Base-by-base conservation (phyloP, 2,888 invertebrate species). In the Ophion slaviceki region DNA sequence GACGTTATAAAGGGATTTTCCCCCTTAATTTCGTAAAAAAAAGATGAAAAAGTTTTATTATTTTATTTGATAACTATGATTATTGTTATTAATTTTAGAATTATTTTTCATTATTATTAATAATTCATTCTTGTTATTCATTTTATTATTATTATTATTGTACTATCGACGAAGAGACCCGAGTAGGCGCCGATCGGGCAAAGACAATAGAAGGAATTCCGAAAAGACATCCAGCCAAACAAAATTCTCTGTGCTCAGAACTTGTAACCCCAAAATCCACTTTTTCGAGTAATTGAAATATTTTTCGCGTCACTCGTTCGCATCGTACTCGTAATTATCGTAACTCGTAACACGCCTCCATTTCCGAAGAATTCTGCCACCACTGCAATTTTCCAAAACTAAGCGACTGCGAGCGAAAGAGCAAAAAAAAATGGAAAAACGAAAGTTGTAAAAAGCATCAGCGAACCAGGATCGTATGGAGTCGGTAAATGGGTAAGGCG, bases 161-260 rank as follows among this genome's bases (percentile, higher is more conserved):
- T 40, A 7, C 6, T 40, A 40, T 40, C 40, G 8, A 40, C 61
- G 62, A 57, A 59, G 57, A 6, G 20, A 57, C 17, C 68, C 82
- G 68, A 80, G 82, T 93, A 94, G 92, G 91, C 94, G 82, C 94
- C 94, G 88, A 53, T 67, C 61, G 32, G 20, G 8, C 59, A 7
- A 61, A 86, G 79, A 86, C 84, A 86, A 71, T 86, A 78, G 83
- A 86, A 84, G 68, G 11, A 74, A 82, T 86, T 84, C 67, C 64
- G 70, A 70, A 76, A 76, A 72, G 57, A 72, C 68, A 53, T 75
- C 36, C 32, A 59, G 59, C 64, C 79, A 87, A 87, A 86, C 88
- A 84, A 90, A 89, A 89, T 88, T 88, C 84, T 79, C 61, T 85
- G 86, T 87, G 77, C 59, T 84, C 75, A 85, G 67, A 86, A 86